Evolutionary conservation across 2,888 invertebrate species (phyloP).

Genomic region (Meandrusa payeni): DNA sequence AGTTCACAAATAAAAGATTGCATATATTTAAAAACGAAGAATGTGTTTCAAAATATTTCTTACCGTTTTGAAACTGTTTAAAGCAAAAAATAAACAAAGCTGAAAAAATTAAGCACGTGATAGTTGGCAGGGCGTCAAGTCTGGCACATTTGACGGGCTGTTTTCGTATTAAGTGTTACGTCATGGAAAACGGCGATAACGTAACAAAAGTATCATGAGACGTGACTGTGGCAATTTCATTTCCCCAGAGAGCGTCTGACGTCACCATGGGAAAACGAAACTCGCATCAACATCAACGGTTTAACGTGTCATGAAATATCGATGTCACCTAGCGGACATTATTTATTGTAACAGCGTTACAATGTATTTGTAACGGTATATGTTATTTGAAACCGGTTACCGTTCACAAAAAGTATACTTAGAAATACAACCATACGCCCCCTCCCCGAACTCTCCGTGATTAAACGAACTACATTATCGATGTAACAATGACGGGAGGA

Average conservation of each 20-base stretch:
- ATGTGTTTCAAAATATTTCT: not conserved
- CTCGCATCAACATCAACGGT: not conserved
- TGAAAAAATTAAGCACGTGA: slow-evolving; percentile 14
- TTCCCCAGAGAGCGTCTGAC: slow-evolving; percentile 8
- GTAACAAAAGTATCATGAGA: slow-evolving; percentile 15
- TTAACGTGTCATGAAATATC: not conserved
- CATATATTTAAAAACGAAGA: too few relatives aligned
- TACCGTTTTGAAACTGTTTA: slow-evolving; percentile 3
- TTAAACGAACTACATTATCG: too few relatives aligned
- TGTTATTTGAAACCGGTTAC: not conserved
- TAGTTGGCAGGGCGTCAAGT: slow-evolving; percentile 19
- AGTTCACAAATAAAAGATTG: too few relatives aligned
- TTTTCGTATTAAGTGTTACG: slow-evolving; percentile 18
- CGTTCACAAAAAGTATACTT: not conserved
- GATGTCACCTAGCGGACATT: not conserved
- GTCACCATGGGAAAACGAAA: slow-evolving; percentile 5
- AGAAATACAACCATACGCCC: too few relatives aligned
- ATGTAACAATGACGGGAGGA: too few relatives aligned
- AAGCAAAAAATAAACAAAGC: slow-evolving; percentile 3
- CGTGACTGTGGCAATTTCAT: not conserved
- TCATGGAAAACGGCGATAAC: slow-evolving; percentile 22
- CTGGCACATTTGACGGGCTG: slow-evolving; percentile 9
- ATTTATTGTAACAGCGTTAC: not conserved
- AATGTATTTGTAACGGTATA: not conserved
- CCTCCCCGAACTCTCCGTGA: too few relatives aligned